These are phyloP conservation scores for Crotalus helleri DNA, from an alignment of 2,113 vertebrate genomes.

Conservation along the genomic window DNA sequence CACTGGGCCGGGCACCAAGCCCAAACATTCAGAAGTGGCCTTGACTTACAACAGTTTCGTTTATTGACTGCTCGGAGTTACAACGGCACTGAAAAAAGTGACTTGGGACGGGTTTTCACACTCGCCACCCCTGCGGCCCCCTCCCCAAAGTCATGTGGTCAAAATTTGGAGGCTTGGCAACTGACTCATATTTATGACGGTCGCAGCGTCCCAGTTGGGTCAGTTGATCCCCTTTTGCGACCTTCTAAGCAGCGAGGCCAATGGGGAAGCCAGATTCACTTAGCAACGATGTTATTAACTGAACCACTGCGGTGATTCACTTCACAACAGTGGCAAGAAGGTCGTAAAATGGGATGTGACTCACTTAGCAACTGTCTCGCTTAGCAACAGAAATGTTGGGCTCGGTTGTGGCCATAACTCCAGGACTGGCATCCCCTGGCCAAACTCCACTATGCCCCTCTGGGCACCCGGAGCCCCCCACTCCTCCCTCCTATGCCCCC, in stretches of 20 bases:
- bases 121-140: background rate
- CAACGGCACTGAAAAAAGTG: no score
- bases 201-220: background rate
- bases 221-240: background rate
- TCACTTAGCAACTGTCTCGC: background rate
- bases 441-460: background rate
- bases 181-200: background rate
- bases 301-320: background rate
- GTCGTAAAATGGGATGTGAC: background rate
- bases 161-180: background rate
- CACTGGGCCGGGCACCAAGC: background rate
- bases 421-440: background rate
- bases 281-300: background rate
- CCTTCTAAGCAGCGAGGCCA: background rate
- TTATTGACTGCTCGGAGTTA: background rate
- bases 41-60: rapidly evolving
- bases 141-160: no score
- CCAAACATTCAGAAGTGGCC: background rate
- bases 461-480: background rate
- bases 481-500: background rate
- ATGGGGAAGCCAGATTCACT: background rate
- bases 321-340: background rate
- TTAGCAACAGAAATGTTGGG: background rate
- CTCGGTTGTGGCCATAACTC: background rate
- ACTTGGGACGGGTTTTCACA: background rate